Percentiles rank a stretch among this genome's conserved stretches.
Conservation (phyloP, 2,888 invertebrate genomes). For the Salpingus planirostris region DNA sequence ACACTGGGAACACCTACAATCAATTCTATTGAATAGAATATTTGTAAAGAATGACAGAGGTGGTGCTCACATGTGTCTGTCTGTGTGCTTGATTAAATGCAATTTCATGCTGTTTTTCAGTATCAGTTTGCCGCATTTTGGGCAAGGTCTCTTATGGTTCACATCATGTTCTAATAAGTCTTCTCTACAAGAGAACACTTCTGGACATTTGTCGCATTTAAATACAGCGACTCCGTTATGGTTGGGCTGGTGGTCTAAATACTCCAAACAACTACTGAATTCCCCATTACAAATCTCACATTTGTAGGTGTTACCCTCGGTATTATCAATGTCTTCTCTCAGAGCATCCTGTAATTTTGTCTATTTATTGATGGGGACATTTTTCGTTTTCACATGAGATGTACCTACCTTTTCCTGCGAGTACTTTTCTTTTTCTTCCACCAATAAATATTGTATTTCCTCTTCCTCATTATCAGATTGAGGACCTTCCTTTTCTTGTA, state of each 20-base stretch:
- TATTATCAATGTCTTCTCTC: slow-evolving; percentile 7
- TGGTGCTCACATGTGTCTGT: slow-evolving; percentile 25
- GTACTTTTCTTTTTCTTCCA: no score
- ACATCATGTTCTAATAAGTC: slow-evolving; percentile 26
- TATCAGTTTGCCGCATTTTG: slow-evolving; percentile 26
- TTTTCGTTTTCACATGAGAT: no score
- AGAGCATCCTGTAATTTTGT: neutral
- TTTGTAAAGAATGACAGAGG: no score
- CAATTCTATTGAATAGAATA: no score
- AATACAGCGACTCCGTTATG: slow-evolving; percentile 28
- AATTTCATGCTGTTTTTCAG: slow-evolving; percentile 27
- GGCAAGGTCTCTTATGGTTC: slow-evolving; percentile 25
- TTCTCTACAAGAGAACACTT: slow-evolving; percentile 22
- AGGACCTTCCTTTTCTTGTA: no score
- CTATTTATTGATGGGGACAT: no score
- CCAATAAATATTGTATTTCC: no score
- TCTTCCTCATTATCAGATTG: no score
- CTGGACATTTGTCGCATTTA: slow-evolving; percentile 23
- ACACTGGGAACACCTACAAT: no score
- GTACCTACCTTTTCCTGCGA: no score
- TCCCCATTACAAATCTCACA: slow-evolving; percentile 25
- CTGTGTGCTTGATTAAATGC: slow-evolving; percentile 27
- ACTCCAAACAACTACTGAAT: slow-evolving; percentile 23
- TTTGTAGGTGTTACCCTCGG: no score
- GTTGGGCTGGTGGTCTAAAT: slow-evolving; percentile 26